Base-by-base conservation (phyloP, 2,797 vertebrate species). In the Ispidina lecontei region DNA sequence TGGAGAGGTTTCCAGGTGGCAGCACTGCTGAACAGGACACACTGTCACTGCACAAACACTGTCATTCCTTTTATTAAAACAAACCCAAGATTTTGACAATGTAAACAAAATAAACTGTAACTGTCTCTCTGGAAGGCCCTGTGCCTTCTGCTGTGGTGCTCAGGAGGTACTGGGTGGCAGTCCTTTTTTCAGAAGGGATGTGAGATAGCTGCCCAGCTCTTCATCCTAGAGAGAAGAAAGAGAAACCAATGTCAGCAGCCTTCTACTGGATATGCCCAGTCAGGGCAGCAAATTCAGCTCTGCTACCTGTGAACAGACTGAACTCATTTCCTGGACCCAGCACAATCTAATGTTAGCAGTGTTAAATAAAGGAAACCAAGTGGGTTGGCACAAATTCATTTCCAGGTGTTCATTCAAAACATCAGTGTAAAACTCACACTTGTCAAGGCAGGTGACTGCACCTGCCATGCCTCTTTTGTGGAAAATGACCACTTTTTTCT, bases 181-280 rank as follows among this genome's bases (percentile, higher is more conserved):
- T 0, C 99, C 99, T 67, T 99, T 99, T 89, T 99, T 99, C 84
- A 99, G 98, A 16, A 99, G 94, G 2, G 97, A 97, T 0, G 99
- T 99, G 33, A 99, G 98, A 71, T 98, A 99, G 96, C 99, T 99
- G 35, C 99, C 99, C 74, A 99, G 96, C 25, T 99, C 99, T 84
- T 99, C 99, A 28, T 99, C 99, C 99, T 99, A 35, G 6, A 35
- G 33, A 14, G 31, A 54, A 20, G 0, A 13, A 18, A 81, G 17
- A 62, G 16, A 60, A 55, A n/a, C 0, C 2, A 8, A 4, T 67
- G 41, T 63, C 44, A 88, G 6, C 3, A 9, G 14, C 6, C 21
- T 29, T 22, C 28, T 9, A 4, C 35, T 4, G 6, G 9, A 4
- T 5, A 29, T n/a, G 5, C 16, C 11, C 3, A 1, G 1, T 1